Base-by-base conservation (phyloP, 2,888 invertebrate genomes). In the Leucophenga montana region DNA sequence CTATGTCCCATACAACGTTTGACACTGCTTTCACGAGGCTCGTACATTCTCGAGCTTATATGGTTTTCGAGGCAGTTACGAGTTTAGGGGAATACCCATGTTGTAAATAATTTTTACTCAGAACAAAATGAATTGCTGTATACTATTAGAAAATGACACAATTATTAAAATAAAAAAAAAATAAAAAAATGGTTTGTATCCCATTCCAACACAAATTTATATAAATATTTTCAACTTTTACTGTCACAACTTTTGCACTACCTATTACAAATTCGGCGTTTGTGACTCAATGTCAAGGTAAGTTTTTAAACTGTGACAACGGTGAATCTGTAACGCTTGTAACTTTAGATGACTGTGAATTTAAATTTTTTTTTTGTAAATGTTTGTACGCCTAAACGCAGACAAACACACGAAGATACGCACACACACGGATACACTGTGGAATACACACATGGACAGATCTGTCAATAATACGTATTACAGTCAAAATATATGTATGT, bases 251-350 rank as follows among this genome's bases (percentile, higher is more conserved):
- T 46, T 46, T 14, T 46, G 46, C 46, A 46, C n/a, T n/a, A 46
- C 46, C n/a, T 46, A 6, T n/a, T 6, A 14, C 46, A 46, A 14
- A 2, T 14, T 46, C 6, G 3, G 13, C 46, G n/a, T 6, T 46
- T 46, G 3, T 13, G 16, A 50, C 50, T 50, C 50, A 50, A 14
- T 50, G 50, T 50, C 50, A 50, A 50, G 50, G 50, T 50, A 50
- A 50, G 50, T n/a, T n/a, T 50, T 18, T 50, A 50, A 50, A 50
- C 46, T 13, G n/a, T 46, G 46, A 46, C 46, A 46, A 46, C 13
- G 6, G 46, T 46, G 46, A 14, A 46, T 46, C 13, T 46, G 46
- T 46, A 6, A 13, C 14, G 46, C n/a, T 46, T 14, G 50, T 18
- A 16, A 50, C 50, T 16, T n/a, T 50, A 16, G 13, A 18, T 13